These are phyloP conservation scores for Melinaea menophilus DNA, from an alignment of 2,888 invertebrate genomes.

Conservation along the genomic window DNA sequence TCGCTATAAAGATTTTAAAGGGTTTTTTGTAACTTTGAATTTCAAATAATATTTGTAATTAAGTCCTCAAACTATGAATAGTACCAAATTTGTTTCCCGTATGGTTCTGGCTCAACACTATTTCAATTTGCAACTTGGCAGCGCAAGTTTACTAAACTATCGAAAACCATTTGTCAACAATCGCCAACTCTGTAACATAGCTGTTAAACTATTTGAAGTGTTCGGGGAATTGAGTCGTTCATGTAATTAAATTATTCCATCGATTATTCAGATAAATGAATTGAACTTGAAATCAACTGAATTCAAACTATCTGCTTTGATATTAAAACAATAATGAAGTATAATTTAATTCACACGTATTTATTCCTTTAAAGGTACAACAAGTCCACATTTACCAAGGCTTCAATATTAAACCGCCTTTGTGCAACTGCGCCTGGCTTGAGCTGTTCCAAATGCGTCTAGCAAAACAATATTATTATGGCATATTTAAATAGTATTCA, in stretches of 20 bases:
- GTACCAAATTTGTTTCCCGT: background rate
- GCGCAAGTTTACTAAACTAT: constrained; percentile 7
- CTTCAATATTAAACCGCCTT: background rate
- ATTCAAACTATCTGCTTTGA: too few relatives aligned
- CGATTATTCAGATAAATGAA: constrained; percentile 10
- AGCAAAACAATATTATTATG: background rate
- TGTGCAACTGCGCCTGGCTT: background rate
- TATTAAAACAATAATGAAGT: background rate
- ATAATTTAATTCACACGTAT: background rate
- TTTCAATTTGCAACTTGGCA: constrained; percentile 7
- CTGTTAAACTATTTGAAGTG: constrained; percentile 16
- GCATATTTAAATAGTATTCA: background rate
- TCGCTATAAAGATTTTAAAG: too few relatives aligned
- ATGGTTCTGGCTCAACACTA: background rate
- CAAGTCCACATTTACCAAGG: background rate
- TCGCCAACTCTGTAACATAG: constrained; percentile 16
- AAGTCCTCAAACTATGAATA: too few relatives aligned
- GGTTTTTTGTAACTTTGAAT: background rate
- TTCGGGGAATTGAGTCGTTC: constrained; percentile 7
- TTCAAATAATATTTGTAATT: background rate
- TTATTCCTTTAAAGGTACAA: background rate
- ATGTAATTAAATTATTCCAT: background rate
- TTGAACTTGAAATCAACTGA: too few relatives aligned
- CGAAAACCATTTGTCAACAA: constrained; percentile 22
- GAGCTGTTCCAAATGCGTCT: background rate